Base-by-base conservation (phyloP, 2,113 vertebrate species). In the Stictonetta naevosa region DNA sequence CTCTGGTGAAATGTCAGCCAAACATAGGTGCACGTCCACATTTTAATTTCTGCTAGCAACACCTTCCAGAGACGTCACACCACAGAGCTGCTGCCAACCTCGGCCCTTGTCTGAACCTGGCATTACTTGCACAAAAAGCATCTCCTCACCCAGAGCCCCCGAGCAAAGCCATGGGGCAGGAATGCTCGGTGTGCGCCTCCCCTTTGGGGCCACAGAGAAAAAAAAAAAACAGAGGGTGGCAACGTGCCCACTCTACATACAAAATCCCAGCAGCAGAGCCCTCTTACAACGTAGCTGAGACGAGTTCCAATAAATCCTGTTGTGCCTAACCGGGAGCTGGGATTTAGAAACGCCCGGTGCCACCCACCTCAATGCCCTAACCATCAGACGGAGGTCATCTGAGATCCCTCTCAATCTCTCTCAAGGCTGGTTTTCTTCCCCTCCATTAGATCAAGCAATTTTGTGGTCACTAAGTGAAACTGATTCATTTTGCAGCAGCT, bases 171-270 rank as follows among this genome's bases (percentile, higher is more conserved):
- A 0, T 3, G 48, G 29, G 28, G 55, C n/a, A 75, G 36, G 29
- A 60, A 62, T 5, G 15, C 8, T 14, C 25, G 13, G 20, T 26
- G 15, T 21, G 9, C 2, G 3, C 18, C 36, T 14, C 15, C 38
- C 21, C 17, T 28, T 20, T 22, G 11, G 48, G 6, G 22, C 29
- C 34, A 8, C 23, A 42, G 11, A 77, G n/a, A 48, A 53, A 28
- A 48, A 0, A n/a, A 1, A 72, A 0, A 1, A 72, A 18, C 4
- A 55, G 25, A 2, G 46, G 15, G 31, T 7, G 16, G 31, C 14
- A 50, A 28, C 13, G 11, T 3, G 13, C 6, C 29, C 8, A 17
- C 36, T 52, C 59, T 20, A 83, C n/a, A 68, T 16, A 36, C 13
- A 60, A 6, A 10, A 64, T 5, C 21, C 29, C 12, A 17, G 4